A percentile compares a stretch with the other conserved stretches of the same genome.
These are phyloP conservation scores for Lycorma delicatula DNA, from an alignment of 1,140 invertebrate species.

Conservation along the genomic window DNA sequence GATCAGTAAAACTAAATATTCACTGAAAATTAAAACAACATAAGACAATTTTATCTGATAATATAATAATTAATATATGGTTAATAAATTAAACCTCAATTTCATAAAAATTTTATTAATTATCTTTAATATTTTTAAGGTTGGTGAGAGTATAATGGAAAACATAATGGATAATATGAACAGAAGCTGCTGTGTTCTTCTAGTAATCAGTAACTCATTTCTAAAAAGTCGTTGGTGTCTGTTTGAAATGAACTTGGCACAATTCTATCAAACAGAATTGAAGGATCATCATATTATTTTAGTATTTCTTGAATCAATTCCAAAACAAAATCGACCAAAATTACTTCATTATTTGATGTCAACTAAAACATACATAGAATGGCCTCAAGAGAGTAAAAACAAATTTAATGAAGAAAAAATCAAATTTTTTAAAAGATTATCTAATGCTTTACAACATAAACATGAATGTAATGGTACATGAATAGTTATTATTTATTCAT, in stretches of 20 bases:
- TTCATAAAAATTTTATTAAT: constrained; percentile 9
- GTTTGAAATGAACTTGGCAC: constrained; percentile 55
- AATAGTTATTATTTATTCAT: no score
- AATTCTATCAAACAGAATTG: constrained; percentile 50
- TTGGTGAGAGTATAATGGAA: constrained; percentile 50
- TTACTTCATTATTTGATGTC: constrained; percentile 52
- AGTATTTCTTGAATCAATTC: constrained; percentile 52
- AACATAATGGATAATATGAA: constrained; percentile 57
- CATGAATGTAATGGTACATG: no score
- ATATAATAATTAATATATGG: not conserved
- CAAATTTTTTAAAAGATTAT: constrained; percentile 7
- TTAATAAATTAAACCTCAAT: no score
- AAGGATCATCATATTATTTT: constrained; percentile 49
- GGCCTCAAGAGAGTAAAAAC: constrained; percentile 39
- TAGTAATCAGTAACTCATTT: constrained; percentile 49
- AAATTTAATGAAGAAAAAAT: not conserved
- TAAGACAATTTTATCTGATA: not conserved
- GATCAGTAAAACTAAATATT: not conserved
- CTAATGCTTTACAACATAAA: not conserved
- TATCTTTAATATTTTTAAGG: constrained; percentile 35
- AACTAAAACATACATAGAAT: constrained; percentile 53
- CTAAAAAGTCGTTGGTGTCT: constrained; percentile 54
- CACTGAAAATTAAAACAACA: not conserved
- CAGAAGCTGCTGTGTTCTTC: constrained; percentile 45
- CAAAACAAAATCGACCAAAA: constrained; percentile 44